Conservation (phyloP, 2,888 invertebrate species). For the Ptychoptera albimana region DNA sequence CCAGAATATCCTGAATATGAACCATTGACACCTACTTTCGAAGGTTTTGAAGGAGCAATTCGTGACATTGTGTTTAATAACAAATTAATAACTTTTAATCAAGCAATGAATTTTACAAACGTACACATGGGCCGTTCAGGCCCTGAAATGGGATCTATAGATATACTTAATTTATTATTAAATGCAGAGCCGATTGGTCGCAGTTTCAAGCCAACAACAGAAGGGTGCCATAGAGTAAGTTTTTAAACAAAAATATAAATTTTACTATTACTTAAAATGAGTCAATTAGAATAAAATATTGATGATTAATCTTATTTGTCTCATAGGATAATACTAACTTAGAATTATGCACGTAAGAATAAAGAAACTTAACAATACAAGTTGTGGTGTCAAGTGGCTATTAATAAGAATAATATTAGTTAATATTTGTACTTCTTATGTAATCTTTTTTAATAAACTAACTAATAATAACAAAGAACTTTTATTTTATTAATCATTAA, state of each 20-base stretch:
- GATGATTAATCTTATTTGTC: background rate
- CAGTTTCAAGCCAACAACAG: slow-evolving; percentile 28
- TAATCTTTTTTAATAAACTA: too few species aligned
- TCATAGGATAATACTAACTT: background rate
- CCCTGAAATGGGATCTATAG: slow-evolving; percentile 34
- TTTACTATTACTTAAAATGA: background rate
- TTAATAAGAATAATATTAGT: too few species aligned
- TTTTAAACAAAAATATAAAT: too few species aligned
- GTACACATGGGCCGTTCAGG: slow-evolving; percentile 49
- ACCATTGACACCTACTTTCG: slow-evolving; percentile 36
- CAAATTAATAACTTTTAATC: slow-evolving; percentile 46
- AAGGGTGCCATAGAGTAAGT: slow-evolving; percentile 44
- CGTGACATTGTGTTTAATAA: slow-evolving; percentile 69
- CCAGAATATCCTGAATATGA: slow-evolving; percentile 40
- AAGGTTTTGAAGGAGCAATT: slow-evolving; percentile 60
- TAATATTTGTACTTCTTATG: too few species aligned
- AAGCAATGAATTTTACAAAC: slow-evolving; percentile 44
- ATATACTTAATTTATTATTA: slow-evolving; percentile 25
- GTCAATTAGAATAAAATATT: too few species aligned
- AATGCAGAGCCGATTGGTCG: slow-evolving; percentile 33
- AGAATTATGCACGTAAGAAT: too few species aligned
- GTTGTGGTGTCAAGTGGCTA: too few species aligned
- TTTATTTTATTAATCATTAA: too few species aligned
- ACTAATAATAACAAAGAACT: too few species aligned
- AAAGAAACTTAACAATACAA: too few species aligned